Evolutionary conservation across 2,797 vertebrate genomes (phyloP), one percentile per base, ranked within the genome.

Genomic region (Tenualosa thibaudeaui): DNA sequence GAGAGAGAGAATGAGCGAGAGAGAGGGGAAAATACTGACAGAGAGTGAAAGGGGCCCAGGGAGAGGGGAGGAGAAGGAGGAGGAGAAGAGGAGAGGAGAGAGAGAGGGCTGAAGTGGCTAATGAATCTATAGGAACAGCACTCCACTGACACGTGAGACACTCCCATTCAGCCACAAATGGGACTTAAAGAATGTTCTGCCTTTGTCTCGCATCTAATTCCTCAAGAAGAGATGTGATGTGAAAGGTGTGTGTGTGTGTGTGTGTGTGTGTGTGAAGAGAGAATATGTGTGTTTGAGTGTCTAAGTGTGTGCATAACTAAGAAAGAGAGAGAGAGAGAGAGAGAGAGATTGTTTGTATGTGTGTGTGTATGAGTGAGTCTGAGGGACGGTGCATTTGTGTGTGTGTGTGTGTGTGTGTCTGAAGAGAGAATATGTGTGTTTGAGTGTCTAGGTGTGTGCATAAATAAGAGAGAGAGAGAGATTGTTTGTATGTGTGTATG

Each of bases 111-210:
- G 94, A 96, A 96, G 96, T 97, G 96, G 96, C 97, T 97, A 98
- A 99, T 98, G 97, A 99, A 98, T 98, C 97, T 96, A 98, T 97
- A 97, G 96, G 97, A 97, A 95, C 96, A 96, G 96, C 95, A 96
- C 95, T 93, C 95, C 95, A 96, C 96, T 96, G 96, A 97, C 96
- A 96, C 96, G 96, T 97, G 96, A 98, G 97, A 97, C 96, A 95
- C 95, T 96, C 96, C 97, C 95, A 97, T 96, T 97, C 96, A 95
- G 95, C 93, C 95, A 95, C 96, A 97, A 97, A 95, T 94, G 96
- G 95, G 96, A 94, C 96, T 97, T 97, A 96, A 96, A 96, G 95
- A 96, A 97, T 96, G 96, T 96, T 94, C 94, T 89, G 93, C 97
- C 96, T 97, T 98, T 98, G 97, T 98, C 96, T 94, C 96, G 95